Evolutionary conservation across 2,797 vertebrate species (phyloP), one percentile per base, ranked within the genome.

Genomic region (Gadopsis marmoratus): DNA sequence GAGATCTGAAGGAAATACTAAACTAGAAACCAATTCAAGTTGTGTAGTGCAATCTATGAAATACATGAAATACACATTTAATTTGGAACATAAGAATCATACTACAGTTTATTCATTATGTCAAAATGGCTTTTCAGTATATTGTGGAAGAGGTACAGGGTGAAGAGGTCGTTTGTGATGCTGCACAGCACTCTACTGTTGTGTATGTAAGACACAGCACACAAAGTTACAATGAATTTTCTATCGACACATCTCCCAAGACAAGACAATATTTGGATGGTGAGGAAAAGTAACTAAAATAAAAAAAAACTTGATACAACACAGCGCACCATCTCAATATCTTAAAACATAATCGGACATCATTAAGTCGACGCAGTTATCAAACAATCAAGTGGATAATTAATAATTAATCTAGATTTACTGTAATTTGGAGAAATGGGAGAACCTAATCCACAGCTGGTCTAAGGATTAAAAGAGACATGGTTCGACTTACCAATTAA

Each of bases 21-120:
- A 67, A 59, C 2, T 3, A 60, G 3, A 71, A 60, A 73, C 7
- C 7, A 33, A 3, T 8, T 6, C 16, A 19, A 55, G 29, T 5
- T 54, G 11, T 60, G 31, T 23, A 5, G 16, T 14, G 63, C 3
- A 60, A 64, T 66, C 5, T 29, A 19, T 58, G 14, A 55, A 37
- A 68, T 12, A 50, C 54, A 70, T 8, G 0, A 53, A 60, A 50
- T 0, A 45, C 3, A 51, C 16, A 62, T 21, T 54, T 41, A 7
- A 3, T 29, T 23, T n/a, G 4, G 6, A 21, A n/a, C 65, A 71
- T 19, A 17, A 37, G 4, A 63, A 54, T 81, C 7, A 35, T 43
- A 41, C 35, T 4, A 68, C 3, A 76, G 12, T 83, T 87, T 78
- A 75, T 82, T 87, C 3, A 37, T 4, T 65, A 26, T 21, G 6